phyloP scores from a whole-genome alignment of 2,113 vertebrate genomes.

The Marmota monax region DNA sequence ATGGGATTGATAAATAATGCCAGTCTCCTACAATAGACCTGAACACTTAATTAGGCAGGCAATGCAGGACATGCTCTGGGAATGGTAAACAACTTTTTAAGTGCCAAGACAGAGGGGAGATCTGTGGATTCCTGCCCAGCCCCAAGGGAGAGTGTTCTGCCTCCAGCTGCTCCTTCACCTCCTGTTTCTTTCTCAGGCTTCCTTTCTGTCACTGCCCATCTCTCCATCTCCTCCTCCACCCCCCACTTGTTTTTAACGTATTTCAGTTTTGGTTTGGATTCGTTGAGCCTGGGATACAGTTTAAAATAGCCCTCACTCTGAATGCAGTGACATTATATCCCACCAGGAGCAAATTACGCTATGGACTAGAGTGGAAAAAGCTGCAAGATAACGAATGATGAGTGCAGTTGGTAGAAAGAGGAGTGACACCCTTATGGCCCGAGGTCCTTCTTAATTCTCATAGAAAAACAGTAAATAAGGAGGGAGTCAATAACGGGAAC shows the following conservation, averaged over 20 bases:
- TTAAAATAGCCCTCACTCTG: not conserved
- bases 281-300: not conserved
- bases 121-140: not conserved
- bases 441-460: not conserved
- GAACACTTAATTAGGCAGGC: not conserved
- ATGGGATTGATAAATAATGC: not conserved
- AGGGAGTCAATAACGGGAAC: not conserved
- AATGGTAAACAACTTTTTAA: not conserved
- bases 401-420: not conserved
- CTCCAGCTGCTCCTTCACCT: not conserved
- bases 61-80: not conserved
- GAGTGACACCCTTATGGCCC: no score
- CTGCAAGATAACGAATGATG: not conserved
- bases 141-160: not conserved
- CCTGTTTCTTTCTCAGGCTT: not conserved
- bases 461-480: not conserved
- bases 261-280: not conserved
- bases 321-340: not conserved
- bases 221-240: not conserved
- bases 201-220: conserved; percentile 43
- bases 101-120: not conserved
- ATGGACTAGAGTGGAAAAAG: not conserved
- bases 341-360: not conserved
- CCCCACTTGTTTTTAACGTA: conserved; percentile 77
- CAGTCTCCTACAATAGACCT: not conserved